A percentile compares a stretch with the other conserved stretches of the same genome.
Conservation (phyloP, 2,113 vertebrate genomes). For the Centropus bengalensis region DNA sequence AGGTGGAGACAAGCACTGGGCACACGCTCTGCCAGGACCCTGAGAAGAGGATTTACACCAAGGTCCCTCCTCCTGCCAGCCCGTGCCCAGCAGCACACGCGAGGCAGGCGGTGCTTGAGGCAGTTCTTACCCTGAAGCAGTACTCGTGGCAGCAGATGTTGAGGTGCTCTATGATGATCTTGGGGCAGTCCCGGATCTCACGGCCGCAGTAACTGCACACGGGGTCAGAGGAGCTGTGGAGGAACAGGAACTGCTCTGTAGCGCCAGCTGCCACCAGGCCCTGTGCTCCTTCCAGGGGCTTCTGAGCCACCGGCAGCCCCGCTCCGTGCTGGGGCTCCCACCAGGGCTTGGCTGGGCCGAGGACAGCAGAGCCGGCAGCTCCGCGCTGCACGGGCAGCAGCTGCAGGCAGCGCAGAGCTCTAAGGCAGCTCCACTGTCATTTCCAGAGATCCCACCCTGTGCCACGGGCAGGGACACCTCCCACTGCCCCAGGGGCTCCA, state of each 20-base stretch:
- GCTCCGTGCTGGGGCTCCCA: not conserved
- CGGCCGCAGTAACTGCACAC: conserved; percentile 85
- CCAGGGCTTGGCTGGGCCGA: not conserved
- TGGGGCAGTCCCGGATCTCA: conserved; percentile 83
- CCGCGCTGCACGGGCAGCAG: not conserved
- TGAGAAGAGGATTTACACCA: not conserved
- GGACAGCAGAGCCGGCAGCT: not conserved
- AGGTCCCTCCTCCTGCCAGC: not conserved
- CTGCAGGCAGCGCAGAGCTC: not conserved
- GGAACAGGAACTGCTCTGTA: not conserved
- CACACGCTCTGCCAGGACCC: rapidly evolving
- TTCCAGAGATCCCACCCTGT: not conserved
- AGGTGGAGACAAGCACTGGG: not conserved
- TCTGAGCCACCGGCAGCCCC: not conserved
- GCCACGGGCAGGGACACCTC: too few species aligned
- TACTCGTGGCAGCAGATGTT: conserved; percentile 86
- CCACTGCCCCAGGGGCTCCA: too few species aligned
- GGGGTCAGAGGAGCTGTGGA: conserved; percentile 41
- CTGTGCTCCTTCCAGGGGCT: not conserved
- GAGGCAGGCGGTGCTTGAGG: not conserved
- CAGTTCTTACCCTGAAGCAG: conserved; percentile 84
- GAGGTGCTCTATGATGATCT: conserved; percentile 89
- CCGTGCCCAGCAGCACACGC: not conserved
- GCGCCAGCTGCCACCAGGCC: not conserved
- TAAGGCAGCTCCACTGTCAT: not conserved